Base-by-base conservation (phyloP, 2,888 invertebrate genomes). In the Heliconius hortense region DNA sequence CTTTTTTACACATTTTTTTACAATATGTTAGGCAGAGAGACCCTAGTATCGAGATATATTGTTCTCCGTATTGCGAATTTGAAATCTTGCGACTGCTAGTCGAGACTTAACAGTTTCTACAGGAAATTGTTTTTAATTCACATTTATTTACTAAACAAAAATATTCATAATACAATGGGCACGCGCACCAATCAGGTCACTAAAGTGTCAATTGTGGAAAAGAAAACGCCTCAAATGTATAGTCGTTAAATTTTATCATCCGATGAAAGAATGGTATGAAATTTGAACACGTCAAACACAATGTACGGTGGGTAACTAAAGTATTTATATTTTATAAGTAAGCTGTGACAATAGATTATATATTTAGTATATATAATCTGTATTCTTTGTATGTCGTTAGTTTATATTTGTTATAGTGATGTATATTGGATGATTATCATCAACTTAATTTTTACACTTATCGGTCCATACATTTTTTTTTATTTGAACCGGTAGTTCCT, bases 191-290 rank as follows among this genome's bases (percentile, higher is more conserved):
- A 86, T 84, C 88, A 84, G 88, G 85, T 88, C 88, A 85, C 80
- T 80, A 83, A 87, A 82, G 88, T 90, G 92, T 92, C 91, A 92
- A 89, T 86, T 89, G 89, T 90, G 85, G 88, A 89, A 89, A 89
- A 86, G 84, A 83, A 84, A 84, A 78, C 82, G 81, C 84, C 80
- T 80, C 80, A 78, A 82, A 83, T 82, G 84, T 86, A 91, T 89
- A 87, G 80, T 85, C 89, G 86, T 92, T 90, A 92, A 91, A 85
- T 78, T 85, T 90, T 91, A 90, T 88, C 84, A 82, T 83, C 80
- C 78, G 72, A 75, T 74, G 67, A 76, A 81, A 82, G 84, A 87
- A 85, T 85, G 75, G 83, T 76, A 76, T 78, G 76, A 78, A 77
- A 71, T 75, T 71, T 60, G 62, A 72, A 72, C 59, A 69, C 78